phyloP scores from a whole-genome alignment of 2,797 vertebrate species.

The Cyclura pinguis region DNA sequence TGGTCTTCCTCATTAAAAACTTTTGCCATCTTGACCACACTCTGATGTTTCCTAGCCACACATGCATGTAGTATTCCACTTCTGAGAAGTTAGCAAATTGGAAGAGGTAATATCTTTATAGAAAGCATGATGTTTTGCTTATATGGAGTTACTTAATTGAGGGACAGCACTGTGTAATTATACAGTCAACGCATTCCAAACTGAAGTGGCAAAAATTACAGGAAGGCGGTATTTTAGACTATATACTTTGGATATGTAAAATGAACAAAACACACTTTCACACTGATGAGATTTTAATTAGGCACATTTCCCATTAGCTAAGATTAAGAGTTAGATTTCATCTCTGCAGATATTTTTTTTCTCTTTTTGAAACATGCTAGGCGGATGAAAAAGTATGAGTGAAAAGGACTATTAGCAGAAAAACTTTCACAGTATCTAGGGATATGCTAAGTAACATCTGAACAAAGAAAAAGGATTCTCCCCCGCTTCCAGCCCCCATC shows the following conservation, averaged over 20 bases:
- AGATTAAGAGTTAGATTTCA: constrained; percentile 70
- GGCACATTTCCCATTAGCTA: constrained; percentile 66
- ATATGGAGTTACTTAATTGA: constrained; percentile 62
- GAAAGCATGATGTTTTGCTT: constrained; percentile 56
- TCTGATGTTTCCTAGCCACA: too few species aligned
- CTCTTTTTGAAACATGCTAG: constrained; percentile 66
- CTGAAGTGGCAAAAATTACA: constrained; percentile 51
- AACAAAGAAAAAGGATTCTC: constrained; percentile 70
- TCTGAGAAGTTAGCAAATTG: neutral
- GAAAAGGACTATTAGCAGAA: constrained; percentile 58
- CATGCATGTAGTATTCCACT: too few species aligned
- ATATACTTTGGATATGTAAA: constrained; percentile 47
- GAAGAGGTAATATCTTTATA: constrained; percentile 41
- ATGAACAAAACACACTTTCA: constrained; percentile 70
- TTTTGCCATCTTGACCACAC: too few species aligned
- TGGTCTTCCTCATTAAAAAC: too few species aligned
- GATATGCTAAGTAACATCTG: constrained; percentile 75
- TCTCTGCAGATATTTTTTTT: constrained; percentile 38
- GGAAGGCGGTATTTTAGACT: constrained; percentile 53
- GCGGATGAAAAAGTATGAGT: constrained; percentile 66
- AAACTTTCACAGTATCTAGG: constrained; percentile 67
- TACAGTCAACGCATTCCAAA: constrained; percentile 53
- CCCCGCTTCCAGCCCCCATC: constrained; percentile 40
- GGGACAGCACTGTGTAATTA: constrained; percentile 61
- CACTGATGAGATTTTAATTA: constrained; percentile 72